Conservation (phyloP, 2,888 invertebrate genomes). For the Griposia aprilina region DNA sequence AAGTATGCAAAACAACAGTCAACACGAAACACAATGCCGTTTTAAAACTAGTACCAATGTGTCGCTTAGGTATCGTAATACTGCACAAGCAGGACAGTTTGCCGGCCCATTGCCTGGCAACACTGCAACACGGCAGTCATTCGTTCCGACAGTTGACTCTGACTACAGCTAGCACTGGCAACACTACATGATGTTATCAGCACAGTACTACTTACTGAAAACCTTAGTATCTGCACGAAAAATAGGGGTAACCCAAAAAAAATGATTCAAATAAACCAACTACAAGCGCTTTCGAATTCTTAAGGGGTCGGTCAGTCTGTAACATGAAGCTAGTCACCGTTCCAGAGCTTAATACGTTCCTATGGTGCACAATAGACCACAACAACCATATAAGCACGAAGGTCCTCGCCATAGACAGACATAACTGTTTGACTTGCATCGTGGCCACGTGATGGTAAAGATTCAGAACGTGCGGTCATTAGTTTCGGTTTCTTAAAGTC, state of each 20-base stretch:
- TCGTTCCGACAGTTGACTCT: constrained; percentile 51
- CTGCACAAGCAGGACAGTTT: constrained; percentile 45
- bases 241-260: not conserved
- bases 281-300: no score
- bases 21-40: constrained; percentile 6
- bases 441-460: no score
- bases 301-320: no score
- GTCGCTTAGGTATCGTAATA: constrained; percentile 40
- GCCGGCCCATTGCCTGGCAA: constrained; percentile 47
- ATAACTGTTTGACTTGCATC: no score
- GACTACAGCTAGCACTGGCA: constrained; percentile 14
- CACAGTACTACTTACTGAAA: not conserved
- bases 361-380: no score
- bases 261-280: no score
- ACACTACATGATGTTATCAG: constrained; percentile 1
- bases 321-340: no score
- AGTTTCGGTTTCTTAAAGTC: no score
- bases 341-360: no score
- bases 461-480: no score
- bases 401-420: no score
- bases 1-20: not conserved
- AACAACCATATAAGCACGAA: no score
- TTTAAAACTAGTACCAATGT: constrained; percentile 26
- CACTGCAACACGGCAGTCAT: constrained; percentile 22
- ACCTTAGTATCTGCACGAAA: not conserved